A percentile compares a stretch with the other conserved stretches of the same genome.
Conservation (phyloP, 2,888 invertebrate genomes). For the Epistrophe eligans region DNA sequence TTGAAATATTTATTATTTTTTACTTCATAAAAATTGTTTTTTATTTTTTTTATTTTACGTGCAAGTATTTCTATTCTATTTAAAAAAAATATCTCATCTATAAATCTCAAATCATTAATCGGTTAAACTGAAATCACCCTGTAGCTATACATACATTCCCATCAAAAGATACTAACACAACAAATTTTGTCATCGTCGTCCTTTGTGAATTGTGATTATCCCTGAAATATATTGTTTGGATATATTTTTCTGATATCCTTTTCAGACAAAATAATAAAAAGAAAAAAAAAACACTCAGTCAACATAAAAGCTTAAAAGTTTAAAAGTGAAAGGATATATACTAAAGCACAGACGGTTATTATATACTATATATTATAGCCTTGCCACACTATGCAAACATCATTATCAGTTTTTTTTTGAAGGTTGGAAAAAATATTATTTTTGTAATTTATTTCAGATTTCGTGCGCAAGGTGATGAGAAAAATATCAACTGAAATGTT, state of each 20-base stretch:
- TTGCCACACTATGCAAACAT: conserved; percentile 52
- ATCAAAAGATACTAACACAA: conserved; percentile 21
- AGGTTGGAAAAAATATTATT: conserved; percentile 46
- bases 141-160: neutral
- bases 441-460: conserved; percentile 24
- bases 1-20: too few species aligned
- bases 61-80: too few species aligned
- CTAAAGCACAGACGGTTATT: conserved; percentile 6
- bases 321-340: conserved; percentile 55
- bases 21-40: too few species aligned
- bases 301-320: conserved; percentile 50
- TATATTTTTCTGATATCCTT: conserved; percentile 33
- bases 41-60: too few species aligned
- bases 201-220: conserved; percentile 39
- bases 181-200: conserved; percentile 28
- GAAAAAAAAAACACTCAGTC: conserved; percentile 29
- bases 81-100: too few species aligned
- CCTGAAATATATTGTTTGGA: conserved; percentile 31
- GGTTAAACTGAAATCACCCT: neutral
- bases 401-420: conserved; percentile 49
- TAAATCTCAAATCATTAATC: neutral
- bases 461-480: conserved; percentile 15
- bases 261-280: neutral
- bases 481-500: conserved; percentile 37
- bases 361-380: neutral